Percentiles rank a stretch among this genome's conserved stretches.
These are phyloP conservation scores for Neocloeon triangulifer DNA, from an alignment of 1,140 invertebrate species.

Conservation along the genomic window DNA sequence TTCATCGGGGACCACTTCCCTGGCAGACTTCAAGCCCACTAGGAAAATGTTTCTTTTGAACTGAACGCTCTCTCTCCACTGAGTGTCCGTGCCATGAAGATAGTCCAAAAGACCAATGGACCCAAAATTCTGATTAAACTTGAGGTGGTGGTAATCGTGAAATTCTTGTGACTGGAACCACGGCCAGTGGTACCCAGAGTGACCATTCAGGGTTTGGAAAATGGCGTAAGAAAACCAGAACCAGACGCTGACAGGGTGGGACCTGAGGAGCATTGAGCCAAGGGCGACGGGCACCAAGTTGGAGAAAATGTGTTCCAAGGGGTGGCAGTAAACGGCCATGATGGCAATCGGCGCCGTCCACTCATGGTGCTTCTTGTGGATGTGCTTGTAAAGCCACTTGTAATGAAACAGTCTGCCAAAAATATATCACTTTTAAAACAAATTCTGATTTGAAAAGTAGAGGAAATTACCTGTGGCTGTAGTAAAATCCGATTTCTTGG, in stretches of 20 bases:
- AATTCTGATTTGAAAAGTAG: too few species aligned
- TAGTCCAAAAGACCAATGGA: conserved; percentile 23
- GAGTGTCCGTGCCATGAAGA: conserved; percentile 23
- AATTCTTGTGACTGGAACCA: conserved; percentile 28
- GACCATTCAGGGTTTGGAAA: conserved; percentile 24
- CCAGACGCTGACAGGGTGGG: conserved; percentile 20
- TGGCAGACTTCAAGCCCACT: not conserved
- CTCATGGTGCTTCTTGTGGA: conserved; percentile 23
- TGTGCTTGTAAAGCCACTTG: conserved; percentile 19
- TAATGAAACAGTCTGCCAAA: conserved; percentile 20
- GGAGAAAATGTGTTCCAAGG: conserved; percentile 27
- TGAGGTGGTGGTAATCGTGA: conserved; percentile 31
- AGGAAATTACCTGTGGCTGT: too few species aligned
- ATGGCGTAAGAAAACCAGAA: conserved; percentile 21
- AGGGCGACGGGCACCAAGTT: conserved; percentile 24
- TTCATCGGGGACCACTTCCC: not conserved
- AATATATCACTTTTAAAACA: too few species aligned
- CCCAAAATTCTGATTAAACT: conserved; percentile 22
- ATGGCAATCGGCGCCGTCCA: conserved; percentile 19
- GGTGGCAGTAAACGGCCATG: conserved; percentile 29
- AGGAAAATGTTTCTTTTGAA: not conserved
- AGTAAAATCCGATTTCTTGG: too few species aligned
- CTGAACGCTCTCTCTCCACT: not conserved
- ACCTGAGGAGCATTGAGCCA: conserved; percentile 21
- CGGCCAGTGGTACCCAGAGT: conserved; percentile 33